Conservation (phyloP, 2,888 invertebrate genomes). For the Athalia rosae region DNA sequence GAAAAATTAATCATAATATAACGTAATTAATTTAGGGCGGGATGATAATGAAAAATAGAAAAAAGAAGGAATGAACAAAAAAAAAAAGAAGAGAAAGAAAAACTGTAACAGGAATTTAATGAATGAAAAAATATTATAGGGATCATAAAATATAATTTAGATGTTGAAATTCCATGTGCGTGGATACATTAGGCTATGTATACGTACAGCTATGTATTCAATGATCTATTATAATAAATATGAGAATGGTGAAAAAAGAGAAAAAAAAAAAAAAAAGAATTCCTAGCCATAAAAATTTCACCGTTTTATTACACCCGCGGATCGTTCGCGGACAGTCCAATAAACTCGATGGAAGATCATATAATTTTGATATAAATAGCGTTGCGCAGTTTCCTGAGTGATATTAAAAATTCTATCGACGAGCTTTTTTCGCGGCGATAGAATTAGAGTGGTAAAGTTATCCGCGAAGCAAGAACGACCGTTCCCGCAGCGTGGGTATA, state of each 20-base stretch:
- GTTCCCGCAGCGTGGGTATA: too few relatives aligned
- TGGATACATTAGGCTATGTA: too few relatives aligned
- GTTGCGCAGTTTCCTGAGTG: background rate
- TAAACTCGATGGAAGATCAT: conserved; percentile 20
- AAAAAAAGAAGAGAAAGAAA: background rate
- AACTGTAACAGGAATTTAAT: too few relatives aligned
- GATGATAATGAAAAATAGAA: background rate
- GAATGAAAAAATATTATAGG: background rate
- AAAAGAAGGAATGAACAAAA: background rate
- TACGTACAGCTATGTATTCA: too few relatives aligned
- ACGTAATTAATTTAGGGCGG: too few relatives aligned
- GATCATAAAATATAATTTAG: conserved; percentile 9
- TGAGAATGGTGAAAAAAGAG: conserved; percentile 2
- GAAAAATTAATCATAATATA: too few relatives aligned
- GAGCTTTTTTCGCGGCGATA: background rate
- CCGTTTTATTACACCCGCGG: background rate
- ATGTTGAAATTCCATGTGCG: too few relatives aligned
- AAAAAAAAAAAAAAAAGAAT: conserved; percentile 23
- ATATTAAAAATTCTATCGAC: conserved; percentile 10
- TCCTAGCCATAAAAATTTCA: background rate
- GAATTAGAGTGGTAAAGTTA: background rate
- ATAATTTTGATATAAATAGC: too few relatives aligned
- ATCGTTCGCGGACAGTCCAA: background rate
- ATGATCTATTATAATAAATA: too few relatives aligned
- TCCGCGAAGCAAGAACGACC: too few relatives aligned